Base-by-base conservation (phyloP, 2,888 invertebrate genomes). In the Drosophila pseudotakahashii region DNA sequence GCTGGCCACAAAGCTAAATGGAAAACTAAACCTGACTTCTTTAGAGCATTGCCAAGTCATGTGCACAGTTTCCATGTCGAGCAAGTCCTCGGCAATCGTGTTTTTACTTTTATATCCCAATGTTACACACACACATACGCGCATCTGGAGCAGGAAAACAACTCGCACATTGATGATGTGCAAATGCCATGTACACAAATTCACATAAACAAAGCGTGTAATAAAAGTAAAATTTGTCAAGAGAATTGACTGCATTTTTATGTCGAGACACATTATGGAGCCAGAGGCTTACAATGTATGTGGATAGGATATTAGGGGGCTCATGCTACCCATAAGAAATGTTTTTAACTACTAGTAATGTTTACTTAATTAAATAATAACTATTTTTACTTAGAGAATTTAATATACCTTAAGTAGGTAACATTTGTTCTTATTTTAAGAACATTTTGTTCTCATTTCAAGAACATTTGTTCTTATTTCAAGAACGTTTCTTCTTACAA, bases 151-250 rank as follows among this genome's bases (percentile, higher is more conserved):
- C 16, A 19, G 16, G 11, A 19, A 14, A 11, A 14, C 32, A 11
- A 14, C 32, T 37, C 48, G 53, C 47, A 60, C 62, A 48, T 69
- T 54, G 77, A 74, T 71, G 75, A 77, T 79, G 77, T 79, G 67
- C 76, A 70, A 77, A 82, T 79, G 70, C 60, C 69, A 52, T 30
- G 62, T 51, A 62, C 60, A 62, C 51, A 73, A 58, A 64, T 14
- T 64, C 66, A 50, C 66, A 58, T 64, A 73, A 57, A 64, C 55
- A 53, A 73, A 73, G 73, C 54, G 59, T 73, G 61, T 63, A 85
- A 81, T 85, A 79, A 81, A 81, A 73, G 79, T 53, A 59, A 72
- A 79, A 81, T 85, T 77, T 81, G 73, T 81, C 85, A 79, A 54
- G 82, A 73, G 81, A 81, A 82, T 81, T 71, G 82, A 81, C 66